Evolutionary conservation across 2,113 vertebrate species (phyloP).

Genomic region (Merops nubicus): DNA sequence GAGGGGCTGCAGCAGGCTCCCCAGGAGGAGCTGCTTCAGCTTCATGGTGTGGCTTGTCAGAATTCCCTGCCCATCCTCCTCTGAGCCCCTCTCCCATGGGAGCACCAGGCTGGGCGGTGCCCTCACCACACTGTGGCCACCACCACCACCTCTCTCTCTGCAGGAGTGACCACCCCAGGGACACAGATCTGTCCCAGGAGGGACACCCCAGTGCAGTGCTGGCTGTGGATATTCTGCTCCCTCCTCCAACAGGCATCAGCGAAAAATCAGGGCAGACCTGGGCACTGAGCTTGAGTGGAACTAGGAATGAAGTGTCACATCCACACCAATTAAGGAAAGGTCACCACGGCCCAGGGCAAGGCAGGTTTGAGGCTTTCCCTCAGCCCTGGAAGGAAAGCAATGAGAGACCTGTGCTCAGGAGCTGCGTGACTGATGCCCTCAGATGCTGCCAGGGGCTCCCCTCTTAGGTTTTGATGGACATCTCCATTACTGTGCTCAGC

Average conservation of each 20-base stretch:
- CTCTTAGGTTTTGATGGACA: neutral
- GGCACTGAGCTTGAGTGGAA: neutral
- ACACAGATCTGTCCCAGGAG: neutral
- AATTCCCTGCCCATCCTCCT: neutral
- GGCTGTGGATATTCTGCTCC: neutral
- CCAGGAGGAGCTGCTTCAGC: neutral
- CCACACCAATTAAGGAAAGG: neutral
- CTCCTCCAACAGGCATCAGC: neutral
- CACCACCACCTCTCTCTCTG: too few species aligned
- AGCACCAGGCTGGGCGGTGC: too few species aligned
- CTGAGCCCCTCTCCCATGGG: neutral
- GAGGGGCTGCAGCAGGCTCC: neutral
- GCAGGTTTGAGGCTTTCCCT: neutral
- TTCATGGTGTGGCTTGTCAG: fast-evolving
- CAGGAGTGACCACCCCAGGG: neutral
- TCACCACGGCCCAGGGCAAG: neutral
- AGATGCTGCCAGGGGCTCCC: neutral
- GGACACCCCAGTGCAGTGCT: neutral
- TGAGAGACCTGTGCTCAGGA: neutral
- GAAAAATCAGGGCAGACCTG: neutral
- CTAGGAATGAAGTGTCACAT: neutral
- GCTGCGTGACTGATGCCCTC: neutral
- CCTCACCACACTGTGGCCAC: too few species aligned
- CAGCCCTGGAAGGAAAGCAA: neutral
- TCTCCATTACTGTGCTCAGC: neutral